These are phyloP conservation scores for Acrobasis repandana DNA, from an alignment of 2,888 invertebrate genomes.

Conservation along the genomic window DNA sequence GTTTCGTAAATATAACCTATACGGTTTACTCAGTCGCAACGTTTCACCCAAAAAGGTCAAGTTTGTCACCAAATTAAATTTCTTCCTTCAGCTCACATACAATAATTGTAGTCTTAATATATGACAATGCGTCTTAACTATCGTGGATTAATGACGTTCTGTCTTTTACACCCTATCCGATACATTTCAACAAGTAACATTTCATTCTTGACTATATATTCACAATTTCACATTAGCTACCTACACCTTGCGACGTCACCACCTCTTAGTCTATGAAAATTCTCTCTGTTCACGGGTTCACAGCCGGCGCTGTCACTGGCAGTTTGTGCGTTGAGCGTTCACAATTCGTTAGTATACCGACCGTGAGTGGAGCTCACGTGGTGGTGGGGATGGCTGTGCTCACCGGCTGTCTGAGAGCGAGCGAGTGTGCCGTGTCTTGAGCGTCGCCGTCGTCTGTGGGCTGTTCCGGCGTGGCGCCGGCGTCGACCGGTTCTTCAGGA, in stretches of 20 bases:
- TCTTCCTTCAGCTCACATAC: constrained; percentile 49
- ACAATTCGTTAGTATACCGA: constrained; percentile 35
- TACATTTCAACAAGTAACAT: constrained; percentile 76
- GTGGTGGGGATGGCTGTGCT: constrained; percentile 42
- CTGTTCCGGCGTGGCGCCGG: constrained; percentile 38
- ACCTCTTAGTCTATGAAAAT: constrained; percentile 50
- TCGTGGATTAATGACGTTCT: constrained; percentile 56
- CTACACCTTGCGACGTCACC: constrained; percentile 63
- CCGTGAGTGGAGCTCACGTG: constrained; percentile 49
- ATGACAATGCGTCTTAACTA: constrained; percentile 44
- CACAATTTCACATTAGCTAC: constrained; percentile 75
- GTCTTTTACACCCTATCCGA: constrained; percentile 63
- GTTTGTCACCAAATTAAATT: constrained; percentile 45
- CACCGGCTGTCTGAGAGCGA: constrained; percentile 38
- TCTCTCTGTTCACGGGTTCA: constrained; percentile 56
- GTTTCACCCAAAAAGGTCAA: constrained; percentile 17
- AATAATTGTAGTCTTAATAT: constrained; percentile 40
- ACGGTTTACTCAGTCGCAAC: constrained; percentile 15
- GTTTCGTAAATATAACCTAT: constrained; percentile 5
- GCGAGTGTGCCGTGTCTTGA: constrained; percentile 31
- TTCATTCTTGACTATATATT: constrained; percentile 63
- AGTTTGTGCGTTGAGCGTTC: constrained; percentile 49
- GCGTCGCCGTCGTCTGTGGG: constrained; percentile 36
- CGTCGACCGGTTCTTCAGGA: constrained; percentile 66
- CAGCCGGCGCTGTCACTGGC: constrained; percentile 33